Evolutionary conservation across 1,140 invertebrate genomes (phyloP).

Genomic region (Cryptotermes secundus): DNA sequence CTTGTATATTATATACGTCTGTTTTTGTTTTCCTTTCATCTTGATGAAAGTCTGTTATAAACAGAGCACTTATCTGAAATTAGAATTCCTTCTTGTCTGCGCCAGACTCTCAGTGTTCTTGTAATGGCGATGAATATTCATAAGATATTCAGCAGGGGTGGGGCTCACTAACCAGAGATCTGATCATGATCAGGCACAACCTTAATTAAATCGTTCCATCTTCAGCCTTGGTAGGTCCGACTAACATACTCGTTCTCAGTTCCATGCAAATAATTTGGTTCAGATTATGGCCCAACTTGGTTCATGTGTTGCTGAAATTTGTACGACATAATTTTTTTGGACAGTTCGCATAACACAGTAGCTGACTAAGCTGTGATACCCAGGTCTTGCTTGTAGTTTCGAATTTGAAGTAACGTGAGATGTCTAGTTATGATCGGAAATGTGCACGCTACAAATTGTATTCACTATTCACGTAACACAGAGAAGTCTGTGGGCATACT

Average conservation of each 20-base stretch:
- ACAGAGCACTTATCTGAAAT: constrained; percentile 32
- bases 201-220: constrained; percentile 11
- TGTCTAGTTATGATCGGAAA: no score
- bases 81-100: constrained; percentile 25
- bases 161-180: not conserved
- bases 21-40: constrained; percentile 10
- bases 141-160: constrained; percentile 2
- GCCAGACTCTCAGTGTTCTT: not conserved
- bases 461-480: no score
- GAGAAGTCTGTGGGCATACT: no score
- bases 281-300: no score
- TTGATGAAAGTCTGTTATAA: constrained; percentile 32
- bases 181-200: not conserved
- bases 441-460: no score
- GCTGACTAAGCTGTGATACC: no score
- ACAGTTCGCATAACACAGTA: no score
- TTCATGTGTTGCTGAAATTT: no score
- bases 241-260: not conserved
- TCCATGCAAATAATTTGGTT: no score
- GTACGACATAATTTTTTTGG: no score
- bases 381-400: no score
- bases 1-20: constrained; percentile 16
- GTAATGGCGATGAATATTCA: constrained; percentile 25
- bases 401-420: no score
- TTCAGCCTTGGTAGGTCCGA: not conserved